These are phyloP conservation scores for Oryzias curvinotus DNA, from an alignment of 2,113 vertebrate species.

Conservation along the genomic window DNA sequence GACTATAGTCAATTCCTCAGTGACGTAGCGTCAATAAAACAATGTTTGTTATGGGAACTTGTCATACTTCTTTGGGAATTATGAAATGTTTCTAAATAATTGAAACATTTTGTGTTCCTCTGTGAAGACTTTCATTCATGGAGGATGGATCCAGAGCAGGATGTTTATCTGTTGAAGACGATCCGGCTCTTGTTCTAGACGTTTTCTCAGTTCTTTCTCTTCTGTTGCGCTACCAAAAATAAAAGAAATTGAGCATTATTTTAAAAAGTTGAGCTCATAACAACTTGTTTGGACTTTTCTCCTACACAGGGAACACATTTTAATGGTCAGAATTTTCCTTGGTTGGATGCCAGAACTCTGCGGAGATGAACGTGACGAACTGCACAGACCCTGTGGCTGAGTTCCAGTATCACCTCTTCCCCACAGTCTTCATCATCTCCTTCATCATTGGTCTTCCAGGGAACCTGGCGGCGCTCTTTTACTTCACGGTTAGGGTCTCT, in stretches of 20 bases:
- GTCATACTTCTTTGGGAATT: neutral
- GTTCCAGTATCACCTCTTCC: slow-evolving; percentile 79
- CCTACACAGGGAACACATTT: neutral
- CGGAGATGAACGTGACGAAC: slow-evolving; percentile 24
- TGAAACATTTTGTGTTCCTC: too few relatives aligned
- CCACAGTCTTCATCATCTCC: slow-evolving; percentile 70
- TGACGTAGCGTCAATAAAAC: neutral
- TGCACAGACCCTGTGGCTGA: slow-evolving; percentile 51
- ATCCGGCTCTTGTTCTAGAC: too few relatives aligned
- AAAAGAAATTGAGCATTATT: too few relatives aligned
- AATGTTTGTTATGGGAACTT: neutral
- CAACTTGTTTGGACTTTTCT: neutral
- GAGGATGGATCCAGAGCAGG: too few relatives aligned
- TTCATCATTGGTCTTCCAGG: slow-evolving; percentile 78
- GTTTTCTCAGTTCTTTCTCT: too few relatives aligned
- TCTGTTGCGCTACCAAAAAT: too few relatives aligned
- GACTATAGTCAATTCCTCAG: neutral
- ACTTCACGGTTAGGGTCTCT: slow-evolving; percentile 59
- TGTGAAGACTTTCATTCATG: too few relatives aligned
- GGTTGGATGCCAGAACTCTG: neutral
- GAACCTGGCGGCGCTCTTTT: slow-evolving; percentile 71
- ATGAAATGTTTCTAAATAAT: too few relatives aligned
- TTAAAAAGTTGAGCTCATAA: neutral
- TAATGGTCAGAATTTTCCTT: neutral
- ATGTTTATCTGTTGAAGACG: too few relatives aligned